A percentile compares a stretch with the other conserved stretches of the same genome.
Evolutionary conservation across 2,888 invertebrate species (phyloP).

Genomic region (Aelia acuminata): DNA sequence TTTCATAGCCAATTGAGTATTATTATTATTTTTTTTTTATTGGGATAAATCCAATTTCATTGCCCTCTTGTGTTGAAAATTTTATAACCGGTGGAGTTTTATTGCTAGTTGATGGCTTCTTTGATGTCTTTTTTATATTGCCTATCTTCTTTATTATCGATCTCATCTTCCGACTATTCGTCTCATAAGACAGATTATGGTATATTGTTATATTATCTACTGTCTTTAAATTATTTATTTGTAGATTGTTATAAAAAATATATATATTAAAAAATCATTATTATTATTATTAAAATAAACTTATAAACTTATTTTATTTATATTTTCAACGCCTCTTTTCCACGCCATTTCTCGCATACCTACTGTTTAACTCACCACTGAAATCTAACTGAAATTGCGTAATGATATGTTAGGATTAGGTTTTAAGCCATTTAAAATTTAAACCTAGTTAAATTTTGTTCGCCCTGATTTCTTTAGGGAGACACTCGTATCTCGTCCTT

Average conservation of each 20-base stretch:
- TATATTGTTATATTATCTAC: not conserved
- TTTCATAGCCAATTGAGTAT: too few species aligned
- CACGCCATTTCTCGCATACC: too few species aligned
- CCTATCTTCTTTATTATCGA: constrained; percentile 16
- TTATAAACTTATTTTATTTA: too few species aligned
- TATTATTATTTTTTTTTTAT: not conserved
- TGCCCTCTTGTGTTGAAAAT: not conserved
- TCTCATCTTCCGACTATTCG: not conserved
- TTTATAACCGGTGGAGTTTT: not conserved
- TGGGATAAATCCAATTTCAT: not conserved
- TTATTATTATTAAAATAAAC: not conserved
- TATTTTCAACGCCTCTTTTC: too few species aligned
- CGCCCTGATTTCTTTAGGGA: too few species aligned
- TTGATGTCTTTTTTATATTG: not conserved
- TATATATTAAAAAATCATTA: not conserved
- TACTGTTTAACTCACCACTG: too few species aligned
- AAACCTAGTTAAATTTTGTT: too few species aligned
- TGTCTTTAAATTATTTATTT: not conserved
- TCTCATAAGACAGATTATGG: not conserved
- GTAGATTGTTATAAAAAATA: not conserved
- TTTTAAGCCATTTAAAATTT: too few species aligned
- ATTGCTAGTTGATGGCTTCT: constrained; percentile 34
- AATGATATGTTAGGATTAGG: too few species aligned
- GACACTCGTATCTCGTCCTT: too few species aligned
- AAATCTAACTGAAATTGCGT: too few species aligned